These are phyloP conservation scores for Oryzias sinensis DNA, from an alignment of 2,797 vertebrate genomes.

Conservation along the genomic window DNA sequence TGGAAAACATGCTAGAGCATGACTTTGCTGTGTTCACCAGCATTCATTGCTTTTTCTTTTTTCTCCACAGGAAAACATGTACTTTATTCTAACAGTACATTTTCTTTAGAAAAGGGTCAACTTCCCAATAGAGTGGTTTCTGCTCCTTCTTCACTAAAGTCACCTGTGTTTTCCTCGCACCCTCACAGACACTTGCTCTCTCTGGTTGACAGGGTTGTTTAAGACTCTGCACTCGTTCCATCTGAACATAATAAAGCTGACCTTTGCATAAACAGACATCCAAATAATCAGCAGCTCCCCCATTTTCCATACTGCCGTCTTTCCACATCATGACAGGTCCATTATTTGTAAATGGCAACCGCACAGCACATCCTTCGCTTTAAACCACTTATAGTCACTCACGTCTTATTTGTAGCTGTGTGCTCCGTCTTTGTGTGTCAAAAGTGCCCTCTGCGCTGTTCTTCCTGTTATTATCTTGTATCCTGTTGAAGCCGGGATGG, in stretches of 20 bases:
- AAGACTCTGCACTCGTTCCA: constrained; percentile 60
- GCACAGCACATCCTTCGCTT: constrained; percentile 46
- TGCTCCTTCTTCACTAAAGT: constrained; percentile 31
- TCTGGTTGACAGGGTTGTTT: constrained; percentile 63
- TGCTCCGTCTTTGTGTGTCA: constrained; percentile 36
- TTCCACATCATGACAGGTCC: constrained; percentile 62
- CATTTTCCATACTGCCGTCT: constrained; percentile 31
- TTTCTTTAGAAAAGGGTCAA: constrained; percentile 15
- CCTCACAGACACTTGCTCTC: constrained; percentile 77
- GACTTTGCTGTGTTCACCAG: background rate
- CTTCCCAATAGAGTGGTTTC: constrained; percentile 34
- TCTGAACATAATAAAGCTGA: constrained; percentile 72
- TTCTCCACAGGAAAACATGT: background rate
- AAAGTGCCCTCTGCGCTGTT: constrained; percentile 22
- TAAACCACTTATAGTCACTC: constrained; percentile 55
- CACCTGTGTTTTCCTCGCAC: constrained; percentile 55
- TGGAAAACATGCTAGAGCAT: background rate
- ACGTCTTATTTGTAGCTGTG: constrained; percentile 38
- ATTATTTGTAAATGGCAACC: constrained; percentile 73
- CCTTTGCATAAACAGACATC: constrained; percentile 73
- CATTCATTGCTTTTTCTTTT: background rate
- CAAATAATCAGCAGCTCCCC: constrained; percentile 49
- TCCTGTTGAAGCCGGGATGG: constrained; percentile 9
- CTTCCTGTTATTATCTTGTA: constrained; percentile 26
- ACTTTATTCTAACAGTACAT: constrained; percentile 5